Evolutionary conservation across 2,113 vertebrate genomes (phyloP).

Genomic region (Ammodramus savannarum): DNA sequence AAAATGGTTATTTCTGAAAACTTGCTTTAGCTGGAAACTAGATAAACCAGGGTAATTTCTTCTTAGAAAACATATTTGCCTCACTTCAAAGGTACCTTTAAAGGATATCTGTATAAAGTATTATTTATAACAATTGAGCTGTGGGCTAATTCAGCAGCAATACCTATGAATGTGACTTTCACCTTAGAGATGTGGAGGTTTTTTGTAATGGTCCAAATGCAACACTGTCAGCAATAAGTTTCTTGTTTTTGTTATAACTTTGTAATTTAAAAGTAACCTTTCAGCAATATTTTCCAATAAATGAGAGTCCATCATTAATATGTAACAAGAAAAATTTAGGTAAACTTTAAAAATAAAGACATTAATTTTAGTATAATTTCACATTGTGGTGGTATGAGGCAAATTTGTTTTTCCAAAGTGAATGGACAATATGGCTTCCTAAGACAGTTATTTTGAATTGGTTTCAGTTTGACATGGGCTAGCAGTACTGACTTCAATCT

Average conservation of each 20-base stretch:
- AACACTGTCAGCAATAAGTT: not conserved
- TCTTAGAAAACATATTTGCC: not conserved
- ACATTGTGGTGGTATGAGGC: fast-evolving
- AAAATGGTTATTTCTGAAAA: not conserved
- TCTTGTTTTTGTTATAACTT: not conserved
- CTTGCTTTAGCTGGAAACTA: not conserved
- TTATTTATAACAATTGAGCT: not conserved
- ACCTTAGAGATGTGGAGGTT: not conserved
- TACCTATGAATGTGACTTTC: not conserved
- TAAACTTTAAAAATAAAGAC: not conserved
- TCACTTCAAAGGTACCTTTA: not conserved
- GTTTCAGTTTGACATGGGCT: not conserved
- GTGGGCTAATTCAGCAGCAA: not conserved
- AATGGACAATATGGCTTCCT: not conserved
- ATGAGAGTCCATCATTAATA: not conserved
- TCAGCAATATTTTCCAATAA: not conserved
- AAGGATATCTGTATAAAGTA: not conserved
- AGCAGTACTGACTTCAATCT: not conserved
- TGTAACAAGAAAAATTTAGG: not conserved
- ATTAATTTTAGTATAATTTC: not conserved
- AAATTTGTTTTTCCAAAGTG: not conserved
- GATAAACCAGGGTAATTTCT: not conserved
- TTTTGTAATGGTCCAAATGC: not conserved
- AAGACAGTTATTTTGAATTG: not conserved
- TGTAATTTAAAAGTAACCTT: not conserved